Conservation (phyloP, 2,113 vertebrate species). For the Penelope pileata region DNA sequence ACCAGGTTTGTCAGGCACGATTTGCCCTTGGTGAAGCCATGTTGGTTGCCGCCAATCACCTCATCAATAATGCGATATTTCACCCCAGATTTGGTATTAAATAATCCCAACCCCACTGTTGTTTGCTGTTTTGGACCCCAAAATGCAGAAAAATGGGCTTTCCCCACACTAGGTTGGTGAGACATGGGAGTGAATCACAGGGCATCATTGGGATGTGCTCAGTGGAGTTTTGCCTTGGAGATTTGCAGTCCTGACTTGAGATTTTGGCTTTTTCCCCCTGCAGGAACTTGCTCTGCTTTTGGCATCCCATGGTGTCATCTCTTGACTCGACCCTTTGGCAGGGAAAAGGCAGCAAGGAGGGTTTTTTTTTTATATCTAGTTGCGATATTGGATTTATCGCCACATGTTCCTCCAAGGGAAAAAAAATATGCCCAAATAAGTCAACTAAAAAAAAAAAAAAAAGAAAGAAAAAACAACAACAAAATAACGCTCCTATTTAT, state of each 20-base stretch:
- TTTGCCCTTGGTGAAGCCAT: no score
- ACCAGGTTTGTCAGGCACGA: no score
- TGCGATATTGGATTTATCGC: neutral
- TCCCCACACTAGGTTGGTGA: no score
- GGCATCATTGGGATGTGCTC: neutral
- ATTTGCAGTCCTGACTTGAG: neutral
- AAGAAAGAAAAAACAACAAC: neutral
- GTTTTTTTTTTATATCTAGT: neutral
- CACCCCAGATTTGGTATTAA: neutral
- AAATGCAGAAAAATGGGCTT: neutral
- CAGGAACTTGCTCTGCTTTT: neutral
- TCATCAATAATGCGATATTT: neutral
- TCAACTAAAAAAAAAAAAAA: neutral
- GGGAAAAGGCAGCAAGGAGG: neutral
- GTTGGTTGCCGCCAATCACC: no score
- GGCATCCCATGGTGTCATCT: neutral
- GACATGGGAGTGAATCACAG: neutral
- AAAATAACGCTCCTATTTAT: neutral
- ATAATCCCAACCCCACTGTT: neutral
- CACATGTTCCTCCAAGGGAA: accelerated
- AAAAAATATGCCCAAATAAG: neutral
- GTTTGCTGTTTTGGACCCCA: neutral
- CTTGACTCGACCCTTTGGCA: neutral
- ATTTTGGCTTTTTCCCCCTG: neutral
- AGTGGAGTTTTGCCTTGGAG: neutral